phyloP scores from a whole-genome alignment of 2,113 vertebrate species.

The Phrynosoma blainvillii region DNA sequence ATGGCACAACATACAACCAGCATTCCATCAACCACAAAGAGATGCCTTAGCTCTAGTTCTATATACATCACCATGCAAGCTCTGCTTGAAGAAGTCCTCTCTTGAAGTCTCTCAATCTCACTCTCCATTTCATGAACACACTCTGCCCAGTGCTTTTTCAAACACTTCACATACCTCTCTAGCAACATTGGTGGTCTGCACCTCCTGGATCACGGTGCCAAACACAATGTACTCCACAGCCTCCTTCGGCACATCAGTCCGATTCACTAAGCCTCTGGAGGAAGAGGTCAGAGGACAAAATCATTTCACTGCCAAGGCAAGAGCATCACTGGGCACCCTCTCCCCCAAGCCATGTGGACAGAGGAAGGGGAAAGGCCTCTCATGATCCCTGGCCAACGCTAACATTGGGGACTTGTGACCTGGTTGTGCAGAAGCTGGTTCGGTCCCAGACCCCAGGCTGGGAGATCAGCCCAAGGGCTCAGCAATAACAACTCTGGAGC shows the following conservation, averaged over 20 bases:
- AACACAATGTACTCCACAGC: slow-evolving; percentile 92
- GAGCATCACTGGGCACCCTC: not conserved
- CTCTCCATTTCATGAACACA: not conserved
- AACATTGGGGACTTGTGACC: no score
- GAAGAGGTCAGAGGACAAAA: slow-evolving; percentile 27
- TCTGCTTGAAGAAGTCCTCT: not conserved
- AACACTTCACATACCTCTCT: slow-evolving; percentile 85
- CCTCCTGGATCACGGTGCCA: slow-evolving; percentile 96
- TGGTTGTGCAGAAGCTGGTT: not conserved
- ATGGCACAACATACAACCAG: no score
- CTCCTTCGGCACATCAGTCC: slow-evolving; percentile 83
- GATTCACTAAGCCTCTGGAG: slow-evolving; percentile 86
- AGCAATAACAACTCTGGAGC: not conserved
- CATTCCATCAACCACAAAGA: no score
- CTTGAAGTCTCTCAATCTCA: no score
- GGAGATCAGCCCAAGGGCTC: not conserved
- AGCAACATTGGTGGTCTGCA: slow-evolving; percentile 97
- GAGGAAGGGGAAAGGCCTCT: no score
- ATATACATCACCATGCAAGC: not conserved
- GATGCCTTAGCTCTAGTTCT: no score
- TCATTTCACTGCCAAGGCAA: not conserved
- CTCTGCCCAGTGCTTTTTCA: not conserved
- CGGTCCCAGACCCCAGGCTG: no score
- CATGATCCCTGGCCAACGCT: no score
- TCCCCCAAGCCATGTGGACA: not conserved